Percentiles rank a stretch among this genome's conserved stretches.
phyloP scores from a whole-genome alignment of 2,113 vertebrate genomes.

The Gasterosteus nipponicus region DNA sequence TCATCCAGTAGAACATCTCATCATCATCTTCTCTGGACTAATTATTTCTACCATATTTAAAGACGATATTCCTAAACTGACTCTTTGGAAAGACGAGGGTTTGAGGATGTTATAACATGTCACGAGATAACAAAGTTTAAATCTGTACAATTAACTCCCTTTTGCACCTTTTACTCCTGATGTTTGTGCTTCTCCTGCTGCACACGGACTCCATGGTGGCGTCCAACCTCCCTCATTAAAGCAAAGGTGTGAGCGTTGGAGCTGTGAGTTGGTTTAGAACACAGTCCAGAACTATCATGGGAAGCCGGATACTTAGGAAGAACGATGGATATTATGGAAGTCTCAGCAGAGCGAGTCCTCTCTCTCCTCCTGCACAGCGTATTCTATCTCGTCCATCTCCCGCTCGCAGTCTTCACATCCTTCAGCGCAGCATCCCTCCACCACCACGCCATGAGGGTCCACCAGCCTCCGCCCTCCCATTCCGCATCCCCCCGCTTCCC shows the following conservation, averaged over 20 bases:
- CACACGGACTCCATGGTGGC: neutral
- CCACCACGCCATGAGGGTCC: constrained; percentile 63
- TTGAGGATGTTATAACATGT: too few relatives aligned
- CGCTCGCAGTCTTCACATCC: constrained; percentile 81
- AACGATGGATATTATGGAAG: neutral
- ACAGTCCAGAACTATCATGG: neutral
- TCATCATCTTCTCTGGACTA: too few relatives aligned
- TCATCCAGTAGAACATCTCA: neutral
- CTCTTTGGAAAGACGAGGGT: too few relatives aligned
- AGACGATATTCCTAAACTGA: neutral
- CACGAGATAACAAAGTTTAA: neutral
- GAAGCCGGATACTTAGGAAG: constrained; percentile 1
- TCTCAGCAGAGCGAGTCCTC: constrained; percentile 75
- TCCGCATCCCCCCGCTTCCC: constrained; percentile 9
- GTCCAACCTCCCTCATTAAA: neutral
- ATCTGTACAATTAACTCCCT: neutral
- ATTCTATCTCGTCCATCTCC: constrained; percentile 76
- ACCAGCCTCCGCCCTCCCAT: constrained; percentile 35
- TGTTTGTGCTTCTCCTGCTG: neutral
- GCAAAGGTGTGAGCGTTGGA: neutral
- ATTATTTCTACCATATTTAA: neutral
- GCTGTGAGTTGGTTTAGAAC: neutral
- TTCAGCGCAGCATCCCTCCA: constrained; percentile 72
- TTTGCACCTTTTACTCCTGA: neutral
- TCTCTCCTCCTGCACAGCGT: constrained; percentile 64